Conservation (phyloP, 2,797 vertebrate genomes). For the Meriones psammophilus region DNA sequence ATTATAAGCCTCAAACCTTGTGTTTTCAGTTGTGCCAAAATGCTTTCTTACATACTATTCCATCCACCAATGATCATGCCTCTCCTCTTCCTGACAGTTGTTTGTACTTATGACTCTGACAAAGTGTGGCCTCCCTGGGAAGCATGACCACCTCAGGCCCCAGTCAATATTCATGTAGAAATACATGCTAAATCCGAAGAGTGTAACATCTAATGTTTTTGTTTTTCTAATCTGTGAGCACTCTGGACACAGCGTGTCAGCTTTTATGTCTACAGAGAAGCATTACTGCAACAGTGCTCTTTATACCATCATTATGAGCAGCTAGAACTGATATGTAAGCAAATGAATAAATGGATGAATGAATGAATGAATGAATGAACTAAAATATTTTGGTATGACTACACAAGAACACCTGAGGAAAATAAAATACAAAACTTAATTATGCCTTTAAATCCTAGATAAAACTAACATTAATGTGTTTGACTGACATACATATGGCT, state of each 20-base stretch:
- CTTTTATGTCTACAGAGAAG: not conserved
- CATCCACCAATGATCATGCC: accelerated
- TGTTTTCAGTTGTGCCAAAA: not conserved
- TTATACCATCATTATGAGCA: not conserved
- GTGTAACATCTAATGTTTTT: not conserved
- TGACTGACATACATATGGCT: not conserved
- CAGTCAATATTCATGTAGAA: not conserved
- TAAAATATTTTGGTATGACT: not conserved
- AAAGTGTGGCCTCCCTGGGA: not conserved
- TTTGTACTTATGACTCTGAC: not conserved
- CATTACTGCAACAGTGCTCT: not conserved
- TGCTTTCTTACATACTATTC: not conserved
- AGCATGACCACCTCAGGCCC: accelerated
- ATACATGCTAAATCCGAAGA: not conserved
- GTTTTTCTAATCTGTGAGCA: not conserved
- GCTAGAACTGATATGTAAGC: not conserved
- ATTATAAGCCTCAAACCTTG: not conserved
- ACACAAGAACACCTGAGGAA: not conserved
- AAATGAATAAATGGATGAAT: not conserved
- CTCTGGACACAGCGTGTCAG: not conserved
- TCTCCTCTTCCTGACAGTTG: not conserved
- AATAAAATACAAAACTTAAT: not conserved
- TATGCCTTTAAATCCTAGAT: not conserved
- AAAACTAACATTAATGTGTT: not conserved
- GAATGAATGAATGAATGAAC: not conserved